Percentiles rank a stretch among this genome's conserved stretches.
Evolutionary conservation across 53 echinoderm and acorn worm species (phyloP).

Genomic region (Glandiceps talaboti): DNA sequence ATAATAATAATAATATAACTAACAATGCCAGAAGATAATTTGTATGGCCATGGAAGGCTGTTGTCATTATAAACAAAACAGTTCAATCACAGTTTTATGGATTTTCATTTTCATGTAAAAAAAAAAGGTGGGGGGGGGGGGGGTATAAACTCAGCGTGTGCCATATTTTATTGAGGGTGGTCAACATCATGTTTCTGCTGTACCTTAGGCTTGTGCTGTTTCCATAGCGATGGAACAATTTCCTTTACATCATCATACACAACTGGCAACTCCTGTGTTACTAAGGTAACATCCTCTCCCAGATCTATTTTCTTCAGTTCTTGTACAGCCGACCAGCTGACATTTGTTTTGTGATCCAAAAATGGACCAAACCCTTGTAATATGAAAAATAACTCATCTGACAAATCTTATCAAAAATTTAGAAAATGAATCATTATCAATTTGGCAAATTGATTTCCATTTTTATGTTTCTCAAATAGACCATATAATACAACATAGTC

Average conservation of each 20-base stretch:
- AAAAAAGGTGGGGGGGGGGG: too few relatives aligned
- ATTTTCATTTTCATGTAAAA: not conserved
- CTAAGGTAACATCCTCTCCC: slow-evolving; percentile 41
- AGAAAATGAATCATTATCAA: too few relatives aligned
- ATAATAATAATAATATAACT: too few relatives aligned
- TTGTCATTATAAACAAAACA: not conserved
- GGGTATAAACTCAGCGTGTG: too few relatives aligned
- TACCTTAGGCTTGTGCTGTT: slow-evolving; percentile 72
- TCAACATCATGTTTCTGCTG: too few relatives aligned
- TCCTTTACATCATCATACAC: slow-evolving; percentile 58
- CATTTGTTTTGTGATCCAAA: slow-evolving; percentile 82
- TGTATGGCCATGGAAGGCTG: too few relatives aligned
- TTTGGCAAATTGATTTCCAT: too few relatives aligned
- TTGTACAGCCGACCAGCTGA: slow-evolving; percentile 81
- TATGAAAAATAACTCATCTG: too few relatives aligned
- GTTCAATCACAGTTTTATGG: too few relatives aligned
- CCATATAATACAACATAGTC: slow-evolving; percentile 57
- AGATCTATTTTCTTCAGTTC: slow-evolving; percentile 47
- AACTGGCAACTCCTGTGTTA: slow-evolving; percentile 63
- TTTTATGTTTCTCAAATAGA: slow-evolving; percentile 77
- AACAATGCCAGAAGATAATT: too few relatives aligned
- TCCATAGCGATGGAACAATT: slow-evolving; percentile 72
- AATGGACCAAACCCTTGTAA: slow-evolving; percentile 94
- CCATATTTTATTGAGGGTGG: too few relatives aligned
- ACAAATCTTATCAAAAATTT: too few relatives aligned